Evolutionary conservation across 2,888 invertebrate species (phyloP), one percentile per base, ranked within the genome.

Genomic region (Acleris laterana): DNA sequence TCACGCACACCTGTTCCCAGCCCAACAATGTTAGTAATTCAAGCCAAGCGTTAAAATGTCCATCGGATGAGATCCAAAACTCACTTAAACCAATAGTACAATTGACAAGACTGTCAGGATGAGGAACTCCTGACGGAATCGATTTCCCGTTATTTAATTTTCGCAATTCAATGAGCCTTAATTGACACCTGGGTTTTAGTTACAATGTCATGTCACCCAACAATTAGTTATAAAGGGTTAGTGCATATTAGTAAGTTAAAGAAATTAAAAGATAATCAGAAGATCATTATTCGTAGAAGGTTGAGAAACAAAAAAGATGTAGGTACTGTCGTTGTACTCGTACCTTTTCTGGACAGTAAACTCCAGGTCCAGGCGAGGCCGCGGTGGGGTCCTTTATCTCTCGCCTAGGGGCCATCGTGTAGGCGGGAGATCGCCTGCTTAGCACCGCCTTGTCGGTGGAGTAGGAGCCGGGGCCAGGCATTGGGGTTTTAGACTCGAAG

Each of bases 391-490:
- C 84, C 71, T 81, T 88, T 22, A 81, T 69, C 67, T 92, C 90
- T 71, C 93, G 78, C 69, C 91, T 83, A 6, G 93, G 95, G 46
- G 97, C 97, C 93, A 99, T 97, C 44, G 97, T 97, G 85, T 96
- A 99, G 38, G 97, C 95, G 0, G 98, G 98, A 13, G 97, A 94
- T 70, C 93, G 88, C 70, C 85, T 89, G 3, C 77, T 77, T 11
- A 91, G 77, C 17, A 88, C 82, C 16, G 94, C 93, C 70, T 94
- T 93, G 64, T 95, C 94, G n/a, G 95, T 93, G 55, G 94, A 94
- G 72, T 94, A 94, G 0, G 96, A 94, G 51, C 97, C 98, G 11
- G 99, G 98, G 49, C 98, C 98, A 9, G 98, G 98, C 73, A 96
- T 93, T 0, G 88, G 84, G 2, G 77, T 78, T 71, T 88, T 90